A percentile compares a stretch with the other conserved stretches of the same genome.
These are phyloP conservation scores for Diarsia brunnea DNA, from an alignment of 2,888 invertebrate species.

Conservation along the genomic window DNA sequence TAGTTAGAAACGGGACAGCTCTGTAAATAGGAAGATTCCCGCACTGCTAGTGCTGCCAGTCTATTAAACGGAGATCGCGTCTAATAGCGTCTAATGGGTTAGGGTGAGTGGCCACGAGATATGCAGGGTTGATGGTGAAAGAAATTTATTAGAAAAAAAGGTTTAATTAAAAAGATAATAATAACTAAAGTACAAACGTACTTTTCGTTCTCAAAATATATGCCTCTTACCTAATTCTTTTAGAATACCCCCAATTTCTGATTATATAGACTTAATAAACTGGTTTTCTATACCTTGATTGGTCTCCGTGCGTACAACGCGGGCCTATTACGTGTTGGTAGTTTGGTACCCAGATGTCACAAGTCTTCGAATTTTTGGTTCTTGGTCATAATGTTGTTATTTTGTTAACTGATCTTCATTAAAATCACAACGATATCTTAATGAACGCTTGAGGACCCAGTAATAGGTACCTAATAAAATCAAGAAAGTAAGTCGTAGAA, in stretches of 20 bases:
- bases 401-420: neutral
- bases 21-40: slow-evolving; percentile 36
- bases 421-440: neutral
- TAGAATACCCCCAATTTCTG: neutral
- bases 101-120: slow-evolving; percentile 18
- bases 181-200: no score
- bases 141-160: neutral
- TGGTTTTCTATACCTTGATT: no score
- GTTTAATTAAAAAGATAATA: no score
- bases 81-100: slow-evolving; percentile 34
- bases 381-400: neutral
- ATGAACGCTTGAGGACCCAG: neutral
- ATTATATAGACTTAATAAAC: neutral
- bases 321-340: neutral
- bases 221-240: no score
- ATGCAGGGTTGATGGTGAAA: neutral
- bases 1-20: slow-evolving; percentile 30
- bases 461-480: slow-evolving; percentile 1
- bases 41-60: slow-evolving; percentile 5
- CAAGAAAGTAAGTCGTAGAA: neutral
- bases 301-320: neutral
- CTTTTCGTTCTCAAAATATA: no score
- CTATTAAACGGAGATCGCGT: slow-evolving; percentile 18
- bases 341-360: neutral
- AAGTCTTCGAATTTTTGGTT: neutral